Base-by-base conservation (phyloP, 2,888 invertebrate genomes). In the Phyllotreta cruciferae region DNA sequence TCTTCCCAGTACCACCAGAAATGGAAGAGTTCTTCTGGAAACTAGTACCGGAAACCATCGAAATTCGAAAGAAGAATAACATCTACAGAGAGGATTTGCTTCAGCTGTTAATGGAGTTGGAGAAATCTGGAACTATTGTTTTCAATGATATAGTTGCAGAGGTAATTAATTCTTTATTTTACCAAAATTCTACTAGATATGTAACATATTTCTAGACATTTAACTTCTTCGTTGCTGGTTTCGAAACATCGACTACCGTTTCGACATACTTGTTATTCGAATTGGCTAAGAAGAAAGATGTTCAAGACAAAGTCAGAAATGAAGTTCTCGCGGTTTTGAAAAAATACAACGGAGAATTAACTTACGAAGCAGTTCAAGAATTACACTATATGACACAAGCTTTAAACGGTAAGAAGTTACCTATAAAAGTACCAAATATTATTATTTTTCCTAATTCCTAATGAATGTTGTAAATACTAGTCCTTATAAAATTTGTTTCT, bases 181-280 rank as follows among this genome's bases (percentile, higher is more conserved):
- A 34, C 11, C n/a, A n/a, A n/a, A n/a, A n/a, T 36, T 10, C n/a
- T 38, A 53, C 13, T 3, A 11, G 1, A 10, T 47, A 14, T 47
- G 9, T 47, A 24, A n/a, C 34, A 13, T 34, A 6, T 35, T 49
- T 49, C 14, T 56, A 88, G 74, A 82, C 84, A 6, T 77, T 87
- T 37, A 75, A 87, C 1, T 87, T 88, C 76, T 83, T 87, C 1
- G 76, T 86, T 55, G 87, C 86, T 54, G 87, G 87, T 0, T 87
- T 84, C 70, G 87, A 88, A 73, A 87, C 87, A 0, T 85, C 86
- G 0, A 85, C 86, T 56, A 85, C 85, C 0, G 73, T 86, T n/a
- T 72, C 87, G 38, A 83, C 85, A 0, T 86, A 85, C 67, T 83
- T 83, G 0, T 78, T 85, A 7, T 85, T 85, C 70, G 83, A 83